Conservation (phyloP, 2,113 vertebrate genomes). For the Aphyosemion australe region DNA sequence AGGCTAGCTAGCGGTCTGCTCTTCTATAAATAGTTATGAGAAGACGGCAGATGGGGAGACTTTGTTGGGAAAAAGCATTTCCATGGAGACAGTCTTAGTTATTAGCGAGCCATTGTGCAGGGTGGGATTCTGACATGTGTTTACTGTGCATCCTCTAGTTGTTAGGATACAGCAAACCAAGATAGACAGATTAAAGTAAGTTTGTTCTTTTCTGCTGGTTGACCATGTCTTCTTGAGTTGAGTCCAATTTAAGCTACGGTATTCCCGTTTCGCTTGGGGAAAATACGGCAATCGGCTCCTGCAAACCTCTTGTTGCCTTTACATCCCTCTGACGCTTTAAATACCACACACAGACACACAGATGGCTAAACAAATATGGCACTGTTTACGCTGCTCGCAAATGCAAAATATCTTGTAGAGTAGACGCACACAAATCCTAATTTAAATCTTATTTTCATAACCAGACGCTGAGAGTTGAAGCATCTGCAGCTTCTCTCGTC, state of each 20-base stretch:
- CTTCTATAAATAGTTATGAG: conserved; percentile 67
- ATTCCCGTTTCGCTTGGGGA: conserved; percentile 12
- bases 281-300: neutral
- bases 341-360: conserved; percentile 1
- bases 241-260: conserved; percentile 3
- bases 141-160: conserved; percentile 10
- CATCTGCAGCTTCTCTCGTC: conserved; percentile 19
- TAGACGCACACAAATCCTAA: conserved; percentile 6
- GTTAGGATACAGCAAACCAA: neutral
- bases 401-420: conserved; percentile 33
- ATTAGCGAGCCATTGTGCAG: conserved; percentile 14
- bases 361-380: conserved; percentile 21
- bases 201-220: conserved; percentile 1
- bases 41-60: conserved; percentile 52
- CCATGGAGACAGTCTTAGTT: conserved; percentile 61
- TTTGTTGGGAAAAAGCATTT: conserved; percentile 58
- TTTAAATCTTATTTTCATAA: conserved; percentile 31
- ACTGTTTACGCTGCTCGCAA: neutral
- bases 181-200: conserved; percentile 4
- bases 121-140: conserved; percentile 25
- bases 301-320: conserved; percentile 1
- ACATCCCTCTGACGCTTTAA: neutral
- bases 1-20: conserved; percentile 35
- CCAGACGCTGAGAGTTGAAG: neutral
- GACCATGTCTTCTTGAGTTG: conserved; percentile 7